Percentiles rank a stretch among this genome's conserved stretches.
These are phyloP conservation scores for Nibea albiflora DNA, from an alignment of 2,113 vertebrate genomes.

Conservation along the genomic window DNA sequence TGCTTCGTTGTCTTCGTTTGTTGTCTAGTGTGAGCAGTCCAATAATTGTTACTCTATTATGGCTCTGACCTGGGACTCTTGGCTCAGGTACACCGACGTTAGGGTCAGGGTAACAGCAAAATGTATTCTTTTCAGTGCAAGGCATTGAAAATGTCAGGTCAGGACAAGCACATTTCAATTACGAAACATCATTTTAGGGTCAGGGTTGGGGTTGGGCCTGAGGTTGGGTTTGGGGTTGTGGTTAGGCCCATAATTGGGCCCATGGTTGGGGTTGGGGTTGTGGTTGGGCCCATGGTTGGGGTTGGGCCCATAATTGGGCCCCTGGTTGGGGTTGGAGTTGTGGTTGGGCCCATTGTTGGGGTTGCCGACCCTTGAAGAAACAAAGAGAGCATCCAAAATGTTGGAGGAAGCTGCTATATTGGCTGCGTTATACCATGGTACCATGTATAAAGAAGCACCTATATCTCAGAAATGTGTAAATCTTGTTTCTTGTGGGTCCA, in stretches of 20 bases:
- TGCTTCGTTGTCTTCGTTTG: neutral
- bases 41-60: neutral
- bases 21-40: neutral
- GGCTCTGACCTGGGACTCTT: neutral
- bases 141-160: neutral
- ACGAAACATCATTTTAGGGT: neutral
- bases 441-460: neutral
- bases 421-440: neutral
- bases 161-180: neutral
- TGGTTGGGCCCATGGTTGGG: too few relatives aligned
- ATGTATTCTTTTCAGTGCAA: neutral
- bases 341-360: too few relatives aligned
- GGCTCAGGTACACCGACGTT: neutral
- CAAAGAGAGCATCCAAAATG: neutral
- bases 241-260: too few relatives aligned
- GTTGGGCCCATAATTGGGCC: too few relatives aligned
- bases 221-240: too few relatives aligned
- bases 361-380: neutral
- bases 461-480: neutral
- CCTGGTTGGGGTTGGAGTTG: too few relatives aligned
- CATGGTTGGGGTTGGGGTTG: too few relatives aligned
- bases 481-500: too few relatives aligned
- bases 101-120: neutral
- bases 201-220: too few relatives aligned
- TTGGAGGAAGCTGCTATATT: neutral